These are phyloP conservation scores for Caradrina clavipalpis DNA, from an alignment of 2,888 invertebrate genomes.

Conservation along the genomic window DNA sequence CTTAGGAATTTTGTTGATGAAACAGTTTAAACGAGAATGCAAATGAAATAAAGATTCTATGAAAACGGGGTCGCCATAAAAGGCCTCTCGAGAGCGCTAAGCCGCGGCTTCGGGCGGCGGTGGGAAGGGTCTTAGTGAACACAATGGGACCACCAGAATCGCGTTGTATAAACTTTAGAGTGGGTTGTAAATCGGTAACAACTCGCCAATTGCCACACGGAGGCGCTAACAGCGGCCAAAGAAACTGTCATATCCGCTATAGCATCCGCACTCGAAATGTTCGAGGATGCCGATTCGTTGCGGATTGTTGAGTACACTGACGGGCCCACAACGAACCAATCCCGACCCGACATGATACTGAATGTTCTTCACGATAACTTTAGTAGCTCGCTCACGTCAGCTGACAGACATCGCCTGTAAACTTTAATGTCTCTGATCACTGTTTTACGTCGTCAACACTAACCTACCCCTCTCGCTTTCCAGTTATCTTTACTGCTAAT, in stretches of 20 bases:
- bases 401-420: slow-evolving; percentile 38
- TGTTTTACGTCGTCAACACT: slow-evolving; percentile 67
- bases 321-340: neutral
- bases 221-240: slow-evolving; percentile 86
- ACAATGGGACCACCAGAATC: slow-evolving; percentile 90
- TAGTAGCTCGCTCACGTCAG: slow-evolving; percentile 15
- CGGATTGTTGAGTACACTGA: slow-evolving; percentile 56
- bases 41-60: slow-evolving; percentile 84
- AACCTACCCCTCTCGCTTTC: slow-evolving; percentile 79
- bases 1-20: slow-evolving; percentile 75
- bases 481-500: slow-evolving; percentile 87
- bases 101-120: slow-evolving; percentile 72
- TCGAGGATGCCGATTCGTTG: slow-evolving; percentile 64
- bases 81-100: slow-evolving; percentile 79
- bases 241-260: slow-evolving; percentile 87
- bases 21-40: slow-evolving; percentile 77
- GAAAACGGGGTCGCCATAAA: slow-evolving; percentile 83
- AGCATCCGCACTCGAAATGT: slow-evolving; percentile 88
- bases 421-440: slow-evolving; percentile 58
- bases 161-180: slow-evolving; percentile 87
- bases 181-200: slow-evolving; percentile 88
- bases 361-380: slow-evolving; percentile 9
- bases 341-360: slow-evolving; percentile 5
- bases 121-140: slow-evolving; percentile 78
- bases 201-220: slow-evolving; percentile 89